These are phyloP conservation scores for Schlechtendalia chinensis DNA, from an alignment of 1,140 invertebrate species.

Conservation along the genomic window DNA sequence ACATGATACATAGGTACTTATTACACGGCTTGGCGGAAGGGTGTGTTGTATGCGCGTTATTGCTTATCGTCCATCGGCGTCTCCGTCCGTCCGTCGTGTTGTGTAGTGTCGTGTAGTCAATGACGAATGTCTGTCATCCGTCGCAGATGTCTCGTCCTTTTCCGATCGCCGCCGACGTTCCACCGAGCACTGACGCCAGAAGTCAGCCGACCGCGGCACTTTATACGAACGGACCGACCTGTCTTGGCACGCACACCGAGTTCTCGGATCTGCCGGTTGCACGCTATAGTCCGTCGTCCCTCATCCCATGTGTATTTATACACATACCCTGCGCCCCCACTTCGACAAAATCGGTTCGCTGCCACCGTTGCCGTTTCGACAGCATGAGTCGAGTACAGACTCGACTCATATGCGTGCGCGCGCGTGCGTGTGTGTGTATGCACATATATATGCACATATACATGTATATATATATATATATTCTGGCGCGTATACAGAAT, in stretches of 20 bases:
- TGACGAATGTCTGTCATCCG: background rate
- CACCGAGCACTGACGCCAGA: constrained; percentile 11
- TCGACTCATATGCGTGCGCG: background rate
- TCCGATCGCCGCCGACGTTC: background rate
- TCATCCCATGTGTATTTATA: background rate
- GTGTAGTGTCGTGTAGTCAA: too few relatives aligned
- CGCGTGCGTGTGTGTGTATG: too few relatives aligned
- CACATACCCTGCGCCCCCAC: background rate
- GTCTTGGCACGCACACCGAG: constrained; percentile 17
- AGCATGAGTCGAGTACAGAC: too few relatives aligned
- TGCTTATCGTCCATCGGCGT: background rate
- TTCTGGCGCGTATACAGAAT: background rate
- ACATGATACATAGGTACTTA: too few relatives aligned
- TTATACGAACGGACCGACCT: background rate
- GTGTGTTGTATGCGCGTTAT: too few relatives aligned
- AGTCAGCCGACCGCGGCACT: background rate
- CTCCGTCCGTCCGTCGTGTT: background rate
- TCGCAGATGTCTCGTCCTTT: background rate
- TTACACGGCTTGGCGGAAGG: too few relatives aligned
- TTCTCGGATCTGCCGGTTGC: constrained; percentile 2
- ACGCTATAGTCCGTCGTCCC: background rate
- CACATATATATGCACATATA: too few relatives aligned
- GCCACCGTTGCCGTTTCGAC: background rate
- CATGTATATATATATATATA: too few relatives aligned
- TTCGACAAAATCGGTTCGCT: background rate